Conservation (phyloP, 2,888 invertebrate species). For the Gortyna flavago region DNA sequence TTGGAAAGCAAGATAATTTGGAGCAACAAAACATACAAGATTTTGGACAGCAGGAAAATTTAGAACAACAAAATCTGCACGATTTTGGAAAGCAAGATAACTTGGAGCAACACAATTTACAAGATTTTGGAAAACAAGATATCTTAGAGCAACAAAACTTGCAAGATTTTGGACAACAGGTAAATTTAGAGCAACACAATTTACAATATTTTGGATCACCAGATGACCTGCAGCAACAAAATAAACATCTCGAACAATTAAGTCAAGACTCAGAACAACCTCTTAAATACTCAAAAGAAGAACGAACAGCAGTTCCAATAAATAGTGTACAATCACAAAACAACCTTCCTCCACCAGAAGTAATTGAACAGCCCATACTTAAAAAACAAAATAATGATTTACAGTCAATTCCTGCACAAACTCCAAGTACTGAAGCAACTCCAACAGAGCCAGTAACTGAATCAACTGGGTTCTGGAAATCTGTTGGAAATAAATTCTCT, state of each 20-base stretch:
- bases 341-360: constrained; percentile 10
- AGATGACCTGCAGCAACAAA: constrained; percentile 55
- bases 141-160: constrained; percentile 26
- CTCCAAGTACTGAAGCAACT: constrained; percentile 32
- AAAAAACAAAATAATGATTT: constrained; percentile 39
- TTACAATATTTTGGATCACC: constrained; percentile 44
- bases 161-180: constrained; percentile 7
- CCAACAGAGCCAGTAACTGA: constrained; percentile 74
- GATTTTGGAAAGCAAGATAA: constrained; percentile 16
- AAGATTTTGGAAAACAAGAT: constrained; percentile 8
- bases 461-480: constrained; percentile 90
- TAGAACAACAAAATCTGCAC: constrained; percentile 31
- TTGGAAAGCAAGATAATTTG: constrained; percentile 37
- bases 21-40: constrained; percentile 27
- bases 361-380: constrained; percentile 32
- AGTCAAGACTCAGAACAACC: constrained; percentile 17
- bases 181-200: constrained; percentile 39
- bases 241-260: constrained; percentile 52
- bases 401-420: constrained; percentile 22
- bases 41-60: constrained; percentile 5
- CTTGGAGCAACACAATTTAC: constrained; percentile 16
- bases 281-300: constrained; percentile 35
- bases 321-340: constrained; percentile 14
- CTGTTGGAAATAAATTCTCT: constrained; percentile 88
- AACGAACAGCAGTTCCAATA: constrained; percentile 29